These are phyloP conservation scores for Brachionus rotundiformis DNA, from an alignment of 1,140 invertebrate species.

Conservation along the genomic window DNA sequence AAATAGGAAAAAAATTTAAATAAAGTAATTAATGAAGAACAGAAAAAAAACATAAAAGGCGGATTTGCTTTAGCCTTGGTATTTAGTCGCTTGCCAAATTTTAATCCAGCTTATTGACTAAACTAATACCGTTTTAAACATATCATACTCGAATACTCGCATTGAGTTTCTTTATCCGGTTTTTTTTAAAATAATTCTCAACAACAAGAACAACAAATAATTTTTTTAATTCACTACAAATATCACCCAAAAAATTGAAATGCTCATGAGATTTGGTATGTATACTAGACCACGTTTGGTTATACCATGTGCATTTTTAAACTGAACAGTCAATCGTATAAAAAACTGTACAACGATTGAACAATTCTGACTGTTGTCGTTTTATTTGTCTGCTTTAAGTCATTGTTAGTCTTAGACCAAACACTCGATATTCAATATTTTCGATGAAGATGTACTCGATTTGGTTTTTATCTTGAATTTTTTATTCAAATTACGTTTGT, in stretches of 20 bases:
- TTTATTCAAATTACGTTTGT: conserved; percentile 17
- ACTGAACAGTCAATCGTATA: conserved; percentile 7
- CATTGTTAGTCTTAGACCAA: background rate
- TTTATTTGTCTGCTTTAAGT: background rate
- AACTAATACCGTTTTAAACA: conserved; percentile 46
- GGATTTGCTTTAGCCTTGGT: background rate
- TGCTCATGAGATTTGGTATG: conserved; percentile 36
- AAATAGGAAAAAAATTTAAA: background rate
- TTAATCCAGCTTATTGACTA: background rate
- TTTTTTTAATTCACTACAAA: background rate
- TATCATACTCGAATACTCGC: conserved; percentile 27
- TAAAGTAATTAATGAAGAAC: too few species aligned
- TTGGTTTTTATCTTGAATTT: conserved; percentile 30
- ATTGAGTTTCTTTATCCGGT: conserved; percentile 1
- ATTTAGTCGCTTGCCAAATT: background rate
- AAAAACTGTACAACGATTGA: conserved; percentile 17
- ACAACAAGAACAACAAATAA: background rate
- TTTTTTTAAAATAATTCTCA: background rate
- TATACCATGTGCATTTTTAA: background rate
- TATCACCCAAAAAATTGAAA: conserved; percentile 13
- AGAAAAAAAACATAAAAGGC: too few species aligned
- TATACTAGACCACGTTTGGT: background rate
- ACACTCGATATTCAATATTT: conserved; percentile 36
- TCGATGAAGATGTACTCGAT: conserved; percentile 11
- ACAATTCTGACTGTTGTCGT: conserved; percentile 34